phyloP scores from a whole-genome alignment of 2,113 vertebrate genomes.

The Cyprinodon variegatus region DNA sequence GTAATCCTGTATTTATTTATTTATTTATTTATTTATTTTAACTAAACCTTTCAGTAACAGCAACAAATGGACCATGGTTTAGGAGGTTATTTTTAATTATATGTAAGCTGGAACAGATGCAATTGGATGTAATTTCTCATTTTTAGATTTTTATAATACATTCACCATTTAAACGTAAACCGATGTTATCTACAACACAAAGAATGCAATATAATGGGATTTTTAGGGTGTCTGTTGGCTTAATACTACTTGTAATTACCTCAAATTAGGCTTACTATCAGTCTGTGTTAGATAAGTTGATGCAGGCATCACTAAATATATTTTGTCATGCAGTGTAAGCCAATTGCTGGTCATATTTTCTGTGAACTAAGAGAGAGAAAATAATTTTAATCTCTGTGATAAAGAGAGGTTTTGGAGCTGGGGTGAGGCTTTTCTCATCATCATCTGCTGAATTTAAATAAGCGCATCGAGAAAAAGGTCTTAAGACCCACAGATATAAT shows the following conservation, averaged over 20 bases:
- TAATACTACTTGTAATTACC: neutral
- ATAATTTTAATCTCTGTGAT: neutral
- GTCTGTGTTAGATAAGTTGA: neutral
- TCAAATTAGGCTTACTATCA: neutral
- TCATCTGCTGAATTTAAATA: neutral
- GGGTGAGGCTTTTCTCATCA: neutral
- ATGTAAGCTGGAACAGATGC: no score
- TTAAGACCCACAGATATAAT: neutral
- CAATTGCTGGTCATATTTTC: neutral
- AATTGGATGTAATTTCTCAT: no score
- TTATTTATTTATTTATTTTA: no score
- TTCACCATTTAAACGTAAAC: no score
- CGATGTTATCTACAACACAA: neutral
- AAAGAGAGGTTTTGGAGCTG: neutral
- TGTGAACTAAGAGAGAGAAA: neutral
- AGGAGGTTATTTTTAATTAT: no score
- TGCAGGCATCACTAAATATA: neutral
- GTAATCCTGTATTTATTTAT: no score
- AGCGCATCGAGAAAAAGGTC: neutral
- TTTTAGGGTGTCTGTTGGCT: neutral
- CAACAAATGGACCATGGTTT: no score
- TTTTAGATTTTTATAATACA: no score
- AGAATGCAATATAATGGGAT: neutral
- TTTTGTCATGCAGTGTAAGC: neutral
- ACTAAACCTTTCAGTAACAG: no score